phyloP scores from a whole-genome alignment of 2,888 invertebrate species.

The Bruchidius siliquastri region DNA sequence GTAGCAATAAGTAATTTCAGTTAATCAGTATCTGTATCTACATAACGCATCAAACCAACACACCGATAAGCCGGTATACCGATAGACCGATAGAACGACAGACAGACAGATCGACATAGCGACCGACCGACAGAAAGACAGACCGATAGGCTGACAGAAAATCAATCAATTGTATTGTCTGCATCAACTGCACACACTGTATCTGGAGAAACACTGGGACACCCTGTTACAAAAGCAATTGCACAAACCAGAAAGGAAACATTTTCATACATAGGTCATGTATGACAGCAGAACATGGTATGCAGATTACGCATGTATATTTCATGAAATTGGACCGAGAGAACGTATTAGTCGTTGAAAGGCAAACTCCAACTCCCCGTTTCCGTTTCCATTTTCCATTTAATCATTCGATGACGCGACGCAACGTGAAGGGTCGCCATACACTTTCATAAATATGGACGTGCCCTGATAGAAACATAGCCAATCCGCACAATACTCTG shows the following conservation, averaged over 20 bases:
- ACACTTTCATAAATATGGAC: not conserved
- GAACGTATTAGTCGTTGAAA: not conserved
- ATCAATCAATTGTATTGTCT: no score
- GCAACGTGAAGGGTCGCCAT: no score
- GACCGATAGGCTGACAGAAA: no score
- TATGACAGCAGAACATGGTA: not conserved
- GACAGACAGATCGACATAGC: no score
- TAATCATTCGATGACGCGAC: not conserved
- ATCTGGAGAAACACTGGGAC: not conserved
- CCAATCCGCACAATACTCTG: not conserved
- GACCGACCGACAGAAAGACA: no score
- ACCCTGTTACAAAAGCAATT: not conserved
- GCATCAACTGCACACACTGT: not conserved
- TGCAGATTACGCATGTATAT: not conserved
- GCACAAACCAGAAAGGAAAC: not conserved
- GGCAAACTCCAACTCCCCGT: not conserved
- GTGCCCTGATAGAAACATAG: not conserved
- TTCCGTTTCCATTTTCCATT: not conserved
- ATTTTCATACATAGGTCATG: not conserved
- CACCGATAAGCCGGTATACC: no score
- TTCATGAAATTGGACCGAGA: not conserved
- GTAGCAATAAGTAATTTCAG: no score
- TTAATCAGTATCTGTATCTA: no score
- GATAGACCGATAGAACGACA: no score
- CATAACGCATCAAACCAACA: no score